Evolutionary conservation across 1,140 invertebrate species (phyloP).

Genomic region (Zaprionus camerounensis): DNA sequence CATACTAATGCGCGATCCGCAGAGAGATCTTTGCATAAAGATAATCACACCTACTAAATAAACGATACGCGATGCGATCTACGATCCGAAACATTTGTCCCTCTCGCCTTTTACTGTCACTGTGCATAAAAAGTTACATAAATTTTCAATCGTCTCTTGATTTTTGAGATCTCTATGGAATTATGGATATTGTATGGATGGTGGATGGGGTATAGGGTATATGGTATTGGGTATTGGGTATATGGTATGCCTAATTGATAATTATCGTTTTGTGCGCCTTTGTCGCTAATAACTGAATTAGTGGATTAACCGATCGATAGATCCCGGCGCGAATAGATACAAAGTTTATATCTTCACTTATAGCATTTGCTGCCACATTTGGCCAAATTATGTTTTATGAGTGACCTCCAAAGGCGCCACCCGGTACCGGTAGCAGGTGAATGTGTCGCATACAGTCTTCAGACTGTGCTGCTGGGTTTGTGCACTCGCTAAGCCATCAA

Average conservation of each 20-base stretch:
- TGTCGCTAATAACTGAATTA: slow-evolving; percentile 47
- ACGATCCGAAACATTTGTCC: slow-evolving; percentile 55
- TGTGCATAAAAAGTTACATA: slow-evolving; percentile 79
- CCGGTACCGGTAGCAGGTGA: slow-evolving; percentile 36
- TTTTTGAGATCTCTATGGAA: slow-evolving; percentile 2
- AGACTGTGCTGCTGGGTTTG: slow-evolving; percentile 4
- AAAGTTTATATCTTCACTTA: background rate
- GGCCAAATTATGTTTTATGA: slow-evolving; percentile 66
- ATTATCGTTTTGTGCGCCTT: slow-evolving; percentile 78
- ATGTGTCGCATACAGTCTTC: slow-evolving; percentile 41
- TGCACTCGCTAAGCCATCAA: slow-evolving; percentile 11
- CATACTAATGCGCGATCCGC: slow-evolving; percentile 60
- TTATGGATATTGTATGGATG: slow-evolving; percentile 51
- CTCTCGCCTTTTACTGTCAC: slow-evolving; percentile 79
- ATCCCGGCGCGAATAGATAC: background rate
- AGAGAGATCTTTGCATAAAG: slow-evolving; percentile 76
- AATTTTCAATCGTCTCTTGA: slow-evolving; percentile 54
- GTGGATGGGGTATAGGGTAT: background rate
- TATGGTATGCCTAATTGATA: slow-evolving; percentile 81
- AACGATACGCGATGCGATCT: slow-evolving; percentile 48
- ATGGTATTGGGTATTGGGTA: background rate
- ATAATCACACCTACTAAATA: slow-evolving; percentile 83
- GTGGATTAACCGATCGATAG: slow-evolving; percentile 15
- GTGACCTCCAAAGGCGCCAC: slow-evolving; percentile 52
- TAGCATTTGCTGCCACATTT: slow-evolving; percentile 31